Percentiles rank a stretch among this genome's conserved stretches.
phyloP scores from a whole-genome alignment of 2,888 invertebrate genomes.

The Dolichomitus sp. region DNA sequence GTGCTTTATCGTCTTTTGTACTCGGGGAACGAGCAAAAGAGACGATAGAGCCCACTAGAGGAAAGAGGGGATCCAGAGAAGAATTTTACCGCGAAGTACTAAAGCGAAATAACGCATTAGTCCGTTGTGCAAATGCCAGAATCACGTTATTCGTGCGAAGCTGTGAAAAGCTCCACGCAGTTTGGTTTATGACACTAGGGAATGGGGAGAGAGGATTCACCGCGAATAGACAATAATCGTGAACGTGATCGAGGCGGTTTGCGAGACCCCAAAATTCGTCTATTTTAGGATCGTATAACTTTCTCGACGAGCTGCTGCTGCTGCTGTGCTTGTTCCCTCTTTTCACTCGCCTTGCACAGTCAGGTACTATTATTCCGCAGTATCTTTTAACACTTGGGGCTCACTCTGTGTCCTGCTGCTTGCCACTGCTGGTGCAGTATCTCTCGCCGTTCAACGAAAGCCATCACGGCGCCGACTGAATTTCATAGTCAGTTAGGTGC shows the following conservation, averaged over 20 bases:
- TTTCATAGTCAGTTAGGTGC: conserved; percentile 59
- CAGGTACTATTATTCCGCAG: conserved; percentile 17
- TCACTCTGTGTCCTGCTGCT: not conserved
- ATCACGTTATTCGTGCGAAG: conserved; percentile 29
- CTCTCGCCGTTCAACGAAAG: conserved; percentile 8
- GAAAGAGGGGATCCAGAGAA: not conserved
- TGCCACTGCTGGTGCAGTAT: not conserved
- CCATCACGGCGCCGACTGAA: conserved; percentile 38
- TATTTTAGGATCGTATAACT: conserved; percentile 7
- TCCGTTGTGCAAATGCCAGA: conserved; percentile 23
- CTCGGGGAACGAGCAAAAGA: conserved; percentile 27
- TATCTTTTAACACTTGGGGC: not conserved
- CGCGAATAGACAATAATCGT: conserved; percentile 9
- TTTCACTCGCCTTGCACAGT: not conserved
- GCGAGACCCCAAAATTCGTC: conserved; percentile 11
- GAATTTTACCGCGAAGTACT: conserved; percentile 30
- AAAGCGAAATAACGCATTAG: conserved; percentile 34
- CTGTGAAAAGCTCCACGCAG: conserved; percentile 4
- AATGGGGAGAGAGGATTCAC: not conserved
- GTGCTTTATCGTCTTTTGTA: conserved; percentile 62
- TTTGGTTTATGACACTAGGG: not conserved
- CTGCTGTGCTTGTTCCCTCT: not conserved
- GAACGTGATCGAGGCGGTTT: conserved; percentile 16
- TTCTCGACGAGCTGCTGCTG: not conserved
- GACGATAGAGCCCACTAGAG: not conserved